phyloP scores from a whole-genome alignment of 2,113 vertebrate genomes.

The Upupa epops region DNA sequence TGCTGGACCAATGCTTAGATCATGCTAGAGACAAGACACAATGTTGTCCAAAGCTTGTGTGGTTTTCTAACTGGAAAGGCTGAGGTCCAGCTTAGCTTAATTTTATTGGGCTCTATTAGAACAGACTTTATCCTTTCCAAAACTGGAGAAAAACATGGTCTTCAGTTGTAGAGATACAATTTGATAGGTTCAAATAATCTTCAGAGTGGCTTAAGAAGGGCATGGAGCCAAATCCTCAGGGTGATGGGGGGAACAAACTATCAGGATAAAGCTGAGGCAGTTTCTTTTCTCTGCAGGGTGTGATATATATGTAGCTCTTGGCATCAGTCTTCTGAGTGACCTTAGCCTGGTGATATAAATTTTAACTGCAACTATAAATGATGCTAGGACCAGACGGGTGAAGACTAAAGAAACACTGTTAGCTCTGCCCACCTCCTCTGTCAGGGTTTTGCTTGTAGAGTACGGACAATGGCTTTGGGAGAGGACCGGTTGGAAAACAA shows the following conservation, averaged over 20 bases:
- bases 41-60: not conserved
- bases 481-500: not conserved
- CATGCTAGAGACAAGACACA: not conserved
- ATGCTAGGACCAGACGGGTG: not conserved
- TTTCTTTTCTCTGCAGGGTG: constrained; percentile 30
- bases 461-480: not conserved
- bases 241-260: not conserved
- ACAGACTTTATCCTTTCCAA: not conserved
- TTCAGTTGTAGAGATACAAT: not conserved
- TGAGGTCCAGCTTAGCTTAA: not conserved
- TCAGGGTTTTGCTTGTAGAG: not conserved
- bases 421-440: not conserved
- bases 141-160: not conserved
- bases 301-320: constrained; percentile 25
- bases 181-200: not conserved
- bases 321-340: constrained; percentile 22
- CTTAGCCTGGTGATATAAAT: constrained; percentile 34
- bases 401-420: not conserved
- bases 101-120: not conserved
- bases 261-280: constrained; percentile 2
- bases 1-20: not conserved
- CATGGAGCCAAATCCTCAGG: fast-evolving
- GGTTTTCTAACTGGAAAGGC: not conserved
- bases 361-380: constrained; percentile 38
- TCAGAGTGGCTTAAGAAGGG: not conserved